Evolutionary conservation across 2,888 invertebrate species (phyloP).

Genomic region (Cheilosia urbana): DNA sequence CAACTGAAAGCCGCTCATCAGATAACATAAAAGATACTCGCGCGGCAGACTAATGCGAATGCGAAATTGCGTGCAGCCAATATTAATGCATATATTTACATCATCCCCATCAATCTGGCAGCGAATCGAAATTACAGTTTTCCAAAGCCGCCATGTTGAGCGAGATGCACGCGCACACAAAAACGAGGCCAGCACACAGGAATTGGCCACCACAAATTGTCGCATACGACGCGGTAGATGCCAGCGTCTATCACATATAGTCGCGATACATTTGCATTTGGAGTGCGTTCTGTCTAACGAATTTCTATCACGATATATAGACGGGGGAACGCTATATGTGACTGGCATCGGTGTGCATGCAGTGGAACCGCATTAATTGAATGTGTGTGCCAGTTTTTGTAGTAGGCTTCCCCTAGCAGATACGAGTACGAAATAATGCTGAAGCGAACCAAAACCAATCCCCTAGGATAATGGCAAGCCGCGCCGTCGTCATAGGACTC

Average conservation of each 20-base stretch:
- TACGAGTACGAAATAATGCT: slow-evolving; percentile 38
- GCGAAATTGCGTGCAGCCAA: slow-evolving; percentile 57
- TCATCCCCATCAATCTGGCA: slow-evolving; percentile 39
- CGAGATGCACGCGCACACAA: slow-evolving; percentile 40
- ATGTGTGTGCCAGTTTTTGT: slow-evolving; percentile 64
- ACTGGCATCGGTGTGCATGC: background rate
- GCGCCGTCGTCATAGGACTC: slow-evolving; percentile 2
- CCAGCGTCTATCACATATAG: background rate
- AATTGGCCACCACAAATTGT: slow-evolving; percentile 35
- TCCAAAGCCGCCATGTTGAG: slow-evolving; percentile 9
- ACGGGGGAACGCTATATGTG: background rate
- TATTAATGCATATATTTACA: slow-evolving; percentile 43
- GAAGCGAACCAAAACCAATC: slow-evolving; percentile 58
- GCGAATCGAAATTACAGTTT: slow-evolving; percentile 42
- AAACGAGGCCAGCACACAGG: slow-evolving; percentile 21
- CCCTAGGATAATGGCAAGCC: slow-evolving; percentile 57
- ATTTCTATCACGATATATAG: slow-evolving; percentile 44
- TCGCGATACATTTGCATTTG: slow-evolving; percentile 54
- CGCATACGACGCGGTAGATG: slow-evolving; percentile 44
- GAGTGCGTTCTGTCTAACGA: slow-evolving; percentile 41
- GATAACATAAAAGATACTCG: slow-evolving; percentile 29
- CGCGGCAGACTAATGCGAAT: slow-evolving; percentile 40
- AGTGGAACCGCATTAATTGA: slow-evolving; percentile 63
- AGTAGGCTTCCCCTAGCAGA: background rate
- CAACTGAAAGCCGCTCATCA: background rate